Evolutionary conservation across 1,140 invertebrate species (phyloP), one percentile per base, ranked within the genome.

Genomic region (Araneus ventricosus): DNA sequence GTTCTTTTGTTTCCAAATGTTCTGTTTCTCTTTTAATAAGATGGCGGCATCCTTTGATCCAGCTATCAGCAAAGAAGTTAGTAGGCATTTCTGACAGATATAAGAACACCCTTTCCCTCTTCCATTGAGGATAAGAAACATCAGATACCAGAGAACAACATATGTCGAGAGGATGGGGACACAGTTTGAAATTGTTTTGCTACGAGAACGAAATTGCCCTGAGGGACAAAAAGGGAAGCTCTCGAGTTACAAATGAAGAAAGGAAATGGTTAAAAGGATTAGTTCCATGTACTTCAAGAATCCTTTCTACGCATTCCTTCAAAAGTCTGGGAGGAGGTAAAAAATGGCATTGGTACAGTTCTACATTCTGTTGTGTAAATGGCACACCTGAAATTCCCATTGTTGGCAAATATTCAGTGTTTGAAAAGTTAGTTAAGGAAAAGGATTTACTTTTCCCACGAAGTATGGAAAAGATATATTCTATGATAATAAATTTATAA

Each of bases 1-100:
- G 39, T 30, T n/a, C 45, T 88, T 45, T 88, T 88, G 87, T 88
- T 88, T 75, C 63, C 20, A 61, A 24, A 63, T 39, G 30, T 27
- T 45, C 86, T 27, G 37, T 30, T 39, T 20, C 34, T 45, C 63
- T 75, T 75, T 88, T 88, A 88, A 52, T 88, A 88, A 88, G 63
- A 27, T 24, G 22, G 63, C 87, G 87, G 87, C 37, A 41, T 75
- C 27, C 41, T 88, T 88, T 88, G 87, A 88, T 88, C 87, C 24
- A 52, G 39, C 67, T 88, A 75, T 75, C 87, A 88, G 17, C 27
- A 22, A 37, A 10, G 30, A 34, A 86, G 84, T 61, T n/a, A 37
- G 52, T 61, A 61, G 82, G 82, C 82, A 84, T 57, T 84, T 84
- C 82, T 84, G 85, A 88, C 61, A 88, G 87, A 67, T 45, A 67